Base-by-base conservation (phyloP, 2,797 vertebrate genomes). In the Pseudotriccus pelzelni region DNA sequence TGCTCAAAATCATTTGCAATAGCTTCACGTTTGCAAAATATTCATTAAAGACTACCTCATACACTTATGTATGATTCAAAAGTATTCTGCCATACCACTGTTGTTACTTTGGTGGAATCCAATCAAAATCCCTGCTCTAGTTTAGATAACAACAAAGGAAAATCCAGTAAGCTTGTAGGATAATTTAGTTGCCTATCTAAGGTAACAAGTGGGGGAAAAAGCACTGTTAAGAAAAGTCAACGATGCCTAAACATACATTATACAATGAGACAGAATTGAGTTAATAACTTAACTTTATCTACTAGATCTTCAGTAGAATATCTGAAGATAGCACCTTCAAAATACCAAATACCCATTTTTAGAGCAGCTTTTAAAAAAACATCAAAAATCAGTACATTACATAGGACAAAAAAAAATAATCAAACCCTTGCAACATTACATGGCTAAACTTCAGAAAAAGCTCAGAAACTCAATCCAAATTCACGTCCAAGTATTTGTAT, bases 391-490 rank as follows among this genome's bases (percentile, higher is more conserved):
- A 85, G 27, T 30, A 62, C 3, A 20, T 12, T 68, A 41, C 25
- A 68, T 23, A 22, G 3, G 4, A 7, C 13, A 47, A 70, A 52
- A 37, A 36, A 5, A 15, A 59, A 55, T 10, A 39, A 59, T 16
- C 27, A 55, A 89, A 77, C 24, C 18, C 32, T 68, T 77, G 50
- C n/a, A 41, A 43, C 16, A 43, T 10, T 43, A 30, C 59, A 81
- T 64, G 62, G 60, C 30, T 36, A 46, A 81, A 68, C 39, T 50
- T 93, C 46, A 74, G 32, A 47, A 56, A 58, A 49, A 59, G 34
- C 19, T 85, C 76, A 55, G 72, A 85, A 91, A 85, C 8, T 37
- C 47, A 55, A 37, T 59, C 46, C 74, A 87, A 82, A 84, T 27
- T 69, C 36, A 74, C 2, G 27, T 25, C 70, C 69, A 69, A 70